Percentiles rank a stretch among this genome's conserved stretches.
Conservation (phyloP, 2,888 invertebrate species). For the Ichneumoninae sp. region DNA sequence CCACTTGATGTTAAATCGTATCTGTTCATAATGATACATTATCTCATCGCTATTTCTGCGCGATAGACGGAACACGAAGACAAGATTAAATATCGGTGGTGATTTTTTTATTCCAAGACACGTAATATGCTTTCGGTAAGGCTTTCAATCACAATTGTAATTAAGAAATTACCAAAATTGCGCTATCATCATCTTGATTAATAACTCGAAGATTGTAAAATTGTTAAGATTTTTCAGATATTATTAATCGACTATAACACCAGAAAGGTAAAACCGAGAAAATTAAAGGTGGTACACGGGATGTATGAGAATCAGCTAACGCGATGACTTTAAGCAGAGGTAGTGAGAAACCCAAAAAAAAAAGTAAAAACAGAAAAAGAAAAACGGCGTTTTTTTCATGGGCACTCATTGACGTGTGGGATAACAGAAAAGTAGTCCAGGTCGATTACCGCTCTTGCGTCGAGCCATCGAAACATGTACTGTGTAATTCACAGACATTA, state of each 20-base stretch:
- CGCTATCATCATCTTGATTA: neutral
- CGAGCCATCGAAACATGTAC: neutral
- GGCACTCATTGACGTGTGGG: neutral
- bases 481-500: neutral
- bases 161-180: neutral
- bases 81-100: neutral
- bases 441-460: conserved; percentile 30
- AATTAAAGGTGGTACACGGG: neutral
- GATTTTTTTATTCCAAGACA: neutral
- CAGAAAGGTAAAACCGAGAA: neutral
- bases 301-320: neutral
- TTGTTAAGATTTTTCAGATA: neutral
- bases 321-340: neutral
- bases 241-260: neutral
- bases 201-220: neutral
- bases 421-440: conserved; percentile 33
- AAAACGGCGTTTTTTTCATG: neutral
- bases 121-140: neutral
- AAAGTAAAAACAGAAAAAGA: neutral
- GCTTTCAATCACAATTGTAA: neutral
- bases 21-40: conserved; percentile 19
- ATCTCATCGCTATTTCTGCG: conserved; percentile 15
- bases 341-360: neutral
- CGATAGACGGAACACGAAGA: conserved; percentile 19
- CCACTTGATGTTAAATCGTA: conserved; percentile 20